Conservation (phyloP, 1,140 invertebrate species). For the Globodera rostochiensis region DNA sequence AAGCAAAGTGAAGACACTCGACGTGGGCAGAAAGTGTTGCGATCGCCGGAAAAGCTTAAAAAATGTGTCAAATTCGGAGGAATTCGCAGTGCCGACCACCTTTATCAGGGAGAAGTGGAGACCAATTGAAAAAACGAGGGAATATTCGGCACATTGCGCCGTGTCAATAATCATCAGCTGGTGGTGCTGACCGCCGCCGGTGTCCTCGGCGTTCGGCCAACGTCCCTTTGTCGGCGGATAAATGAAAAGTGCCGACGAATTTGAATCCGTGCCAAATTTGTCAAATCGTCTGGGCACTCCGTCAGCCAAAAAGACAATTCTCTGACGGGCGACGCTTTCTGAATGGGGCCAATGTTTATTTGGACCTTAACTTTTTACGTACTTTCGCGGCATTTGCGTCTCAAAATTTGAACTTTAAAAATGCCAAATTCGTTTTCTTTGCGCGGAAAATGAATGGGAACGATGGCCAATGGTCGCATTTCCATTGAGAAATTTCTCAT, state of each 20-base stretch:
- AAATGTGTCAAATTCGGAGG: neutral
- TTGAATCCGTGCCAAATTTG: neutral
- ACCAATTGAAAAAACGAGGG: neutral
- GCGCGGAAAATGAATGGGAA: neutral
- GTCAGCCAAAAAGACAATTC: slow-evolving; percentile 2
- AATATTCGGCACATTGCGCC: slow-evolving; percentile 11
- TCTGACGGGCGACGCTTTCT: too few relatives aligned
- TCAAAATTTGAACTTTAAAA: neutral
- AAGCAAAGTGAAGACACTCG: neutral
- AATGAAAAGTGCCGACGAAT: slow-evolving; percentile 4
- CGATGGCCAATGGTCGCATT: neutral
- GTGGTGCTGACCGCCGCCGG: neutral
- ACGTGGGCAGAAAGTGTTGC: slow-evolving; percentile 9
- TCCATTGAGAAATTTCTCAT: neutral
- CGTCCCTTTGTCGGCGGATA: neutral
- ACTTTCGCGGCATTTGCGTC: neutral
- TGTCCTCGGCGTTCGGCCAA: too few relatives aligned
- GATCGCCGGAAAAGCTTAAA: slow-evolving; percentile 8
- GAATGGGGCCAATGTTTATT: neutral
- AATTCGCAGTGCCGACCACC: neutral
- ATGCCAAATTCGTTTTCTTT: neutral
- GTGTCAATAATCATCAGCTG: slow-evolving; percentile 15
- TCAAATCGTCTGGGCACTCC: slow-evolving; percentile 4
- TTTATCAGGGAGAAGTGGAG: slow-evolving; percentile 14
- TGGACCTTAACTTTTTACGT: neutral